A percentile compares a stretch with the other conserved stretches of the same genome.
Conservation (phyloP, 2,113 vertebrate species). For the Irena cyanogastra region DNA sequence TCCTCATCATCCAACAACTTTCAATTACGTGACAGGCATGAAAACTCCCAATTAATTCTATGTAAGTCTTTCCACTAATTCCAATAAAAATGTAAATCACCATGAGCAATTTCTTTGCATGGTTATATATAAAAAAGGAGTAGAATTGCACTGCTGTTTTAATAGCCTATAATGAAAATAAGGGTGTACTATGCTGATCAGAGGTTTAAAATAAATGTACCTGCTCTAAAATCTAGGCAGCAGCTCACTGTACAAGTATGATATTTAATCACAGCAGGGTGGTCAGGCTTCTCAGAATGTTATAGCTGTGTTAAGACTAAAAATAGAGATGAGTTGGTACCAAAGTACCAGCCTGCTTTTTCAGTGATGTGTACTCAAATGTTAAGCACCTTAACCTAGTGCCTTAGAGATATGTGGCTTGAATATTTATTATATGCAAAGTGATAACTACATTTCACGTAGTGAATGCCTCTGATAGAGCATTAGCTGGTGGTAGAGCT, state of each 20-base stretch:
- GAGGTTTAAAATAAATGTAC: constrained; percentile 13
- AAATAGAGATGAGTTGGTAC: constrained; percentile 31
- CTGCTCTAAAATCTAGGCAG: constrained; percentile 3
- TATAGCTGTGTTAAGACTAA: constrained; percentile 9
- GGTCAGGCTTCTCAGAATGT: background rate
- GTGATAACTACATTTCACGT: background rate
- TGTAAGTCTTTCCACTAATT: constrained; percentile 1
- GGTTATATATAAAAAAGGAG: background rate
- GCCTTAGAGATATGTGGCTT: background rate
- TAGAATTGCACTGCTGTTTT: background rate
- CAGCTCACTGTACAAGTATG: background rate
- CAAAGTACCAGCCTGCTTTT: constrained; percentile 23
- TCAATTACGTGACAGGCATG: background rate
- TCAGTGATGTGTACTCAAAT: background rate
- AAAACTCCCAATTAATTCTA: constrained; percentile 5
- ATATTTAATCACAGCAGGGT: constrained; percentile 49
- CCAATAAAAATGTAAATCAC: constrained; percentile 51
- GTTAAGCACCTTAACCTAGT: constrained; percentile 9
- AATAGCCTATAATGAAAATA: background rate
- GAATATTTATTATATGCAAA: constrained; percentile 8
- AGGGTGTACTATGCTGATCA: background rate
- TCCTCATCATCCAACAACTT: background rate
- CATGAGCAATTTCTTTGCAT: background rate
- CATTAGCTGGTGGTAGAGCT: background rate
- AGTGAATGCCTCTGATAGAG: background rate